Conservation (phyloP, 2,113 vertebrate genomes). For the Alaudala cheleensis region DNA sequence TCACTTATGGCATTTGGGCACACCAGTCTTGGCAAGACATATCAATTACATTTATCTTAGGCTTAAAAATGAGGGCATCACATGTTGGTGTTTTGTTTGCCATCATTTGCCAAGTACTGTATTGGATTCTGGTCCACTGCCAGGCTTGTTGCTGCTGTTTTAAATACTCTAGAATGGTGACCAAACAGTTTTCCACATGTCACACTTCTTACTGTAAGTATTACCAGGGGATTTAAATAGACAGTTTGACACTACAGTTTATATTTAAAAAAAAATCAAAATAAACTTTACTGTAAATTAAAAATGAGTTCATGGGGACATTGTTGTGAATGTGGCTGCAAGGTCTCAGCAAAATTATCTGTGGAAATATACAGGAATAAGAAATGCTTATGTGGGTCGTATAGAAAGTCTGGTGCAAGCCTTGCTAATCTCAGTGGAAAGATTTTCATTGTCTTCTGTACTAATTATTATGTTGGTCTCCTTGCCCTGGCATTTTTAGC, state of each 20-base stretch:
- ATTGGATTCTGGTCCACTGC: not conserved
- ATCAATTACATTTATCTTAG: not conserved
- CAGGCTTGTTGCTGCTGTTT: not conserved
- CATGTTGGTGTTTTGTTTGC: not conserved
- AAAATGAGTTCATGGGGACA: not conserved
- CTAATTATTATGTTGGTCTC: not conserved
- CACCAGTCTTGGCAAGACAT: not conserved
- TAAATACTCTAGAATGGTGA: not conserved
- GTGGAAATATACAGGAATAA: not conserved
- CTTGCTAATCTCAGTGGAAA: not conserved
- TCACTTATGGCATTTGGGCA: not conserved
- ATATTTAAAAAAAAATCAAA: not conserved
- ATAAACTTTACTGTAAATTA: not conserved
- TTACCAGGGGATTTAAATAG: constrained; percentile 6
- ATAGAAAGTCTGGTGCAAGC: not conserved
- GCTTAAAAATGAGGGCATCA: not conserved
- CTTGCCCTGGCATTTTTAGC: not conserved
- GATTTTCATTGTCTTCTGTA: not conserved
- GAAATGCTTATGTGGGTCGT: not conserved
- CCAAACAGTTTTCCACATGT: not conserved
- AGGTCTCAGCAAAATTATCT: not conserved
- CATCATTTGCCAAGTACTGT: not conserved
- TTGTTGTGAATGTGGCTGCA: not conserved
- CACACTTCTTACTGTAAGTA: constrained; percentile 5
- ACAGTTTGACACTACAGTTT: not conserved